A percentile compares a stretch with the other conserved stretches of the same genome.
phyloP scores from a whole-genome alignment of 2,797 vertebrate genomes.

The Cyprinodon diabolis region DNA sequence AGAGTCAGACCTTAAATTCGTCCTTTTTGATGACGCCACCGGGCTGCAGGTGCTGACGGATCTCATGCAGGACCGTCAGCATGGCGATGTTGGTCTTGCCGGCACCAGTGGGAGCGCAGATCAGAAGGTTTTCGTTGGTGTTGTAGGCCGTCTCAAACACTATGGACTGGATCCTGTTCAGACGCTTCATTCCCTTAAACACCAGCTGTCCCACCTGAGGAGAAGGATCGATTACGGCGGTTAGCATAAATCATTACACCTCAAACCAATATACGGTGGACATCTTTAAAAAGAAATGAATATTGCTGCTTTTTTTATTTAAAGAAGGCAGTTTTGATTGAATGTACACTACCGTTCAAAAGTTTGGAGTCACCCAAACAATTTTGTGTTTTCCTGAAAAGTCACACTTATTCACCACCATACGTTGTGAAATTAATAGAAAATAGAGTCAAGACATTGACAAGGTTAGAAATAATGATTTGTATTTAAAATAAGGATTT shows the following conservation, averaged over 20 bases:
- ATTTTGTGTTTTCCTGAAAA: no score
- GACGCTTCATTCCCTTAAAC: constrained; percentile 92
- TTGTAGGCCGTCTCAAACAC: constrained; percentile 98
- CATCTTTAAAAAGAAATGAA: no score
- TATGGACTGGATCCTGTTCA: constrained; percentile 96
- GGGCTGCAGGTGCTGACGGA: constrained; percentile 93
- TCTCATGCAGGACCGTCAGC: constrained; percentile 94
- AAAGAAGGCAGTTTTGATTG: no score
- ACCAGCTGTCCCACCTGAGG: constrained; percentile 92
- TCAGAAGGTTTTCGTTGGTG: constrained; percentile 97
- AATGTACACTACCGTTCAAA: no score
- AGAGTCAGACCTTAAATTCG: constrained; percentile 90
- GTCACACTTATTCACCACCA: no score
- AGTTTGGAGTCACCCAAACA: no score
- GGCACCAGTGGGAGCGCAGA: constrained; percentile 96
- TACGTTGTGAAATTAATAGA: no score
- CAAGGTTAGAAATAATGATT: no score
- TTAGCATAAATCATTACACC: background rate
- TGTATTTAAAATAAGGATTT: no score
- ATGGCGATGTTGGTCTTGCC: constrained; percentile 99
- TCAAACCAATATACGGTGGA: no score
- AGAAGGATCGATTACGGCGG: background rate
- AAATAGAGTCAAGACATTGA: no score
- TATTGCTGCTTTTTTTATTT: no score
- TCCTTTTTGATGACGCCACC: constrained; percentile 94